These are phyloP conservation scores for Malacoctenus gilli DNA, from an alignment of 2,797 vertebrate species.

Conservation along the genomic window DNA sequence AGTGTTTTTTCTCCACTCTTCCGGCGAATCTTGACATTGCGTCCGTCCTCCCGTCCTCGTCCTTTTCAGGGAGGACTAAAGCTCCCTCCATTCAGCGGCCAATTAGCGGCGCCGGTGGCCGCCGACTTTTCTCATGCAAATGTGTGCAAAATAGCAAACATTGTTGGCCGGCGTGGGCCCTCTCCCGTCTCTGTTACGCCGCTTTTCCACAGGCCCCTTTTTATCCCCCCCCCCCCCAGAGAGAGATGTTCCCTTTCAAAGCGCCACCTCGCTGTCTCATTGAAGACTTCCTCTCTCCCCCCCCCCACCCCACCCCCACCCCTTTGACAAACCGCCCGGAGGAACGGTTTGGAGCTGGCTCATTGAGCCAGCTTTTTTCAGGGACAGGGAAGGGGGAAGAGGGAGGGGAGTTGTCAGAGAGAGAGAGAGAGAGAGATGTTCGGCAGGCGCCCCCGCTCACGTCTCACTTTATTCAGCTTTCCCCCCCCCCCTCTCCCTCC, in stretches of 20 bases:
- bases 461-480: conserved; percentile 24
- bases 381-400: conserved; percentile 17
- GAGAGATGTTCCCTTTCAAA: conserved; percentile 74
- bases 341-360: conserved; percentile 50
- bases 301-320: no score
- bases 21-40: conserved; percentile 37
- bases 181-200: conserved; percentile 53
- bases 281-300: conserved; percentile 71
- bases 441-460: conserved; percentile 35
- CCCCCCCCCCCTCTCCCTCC: no score
- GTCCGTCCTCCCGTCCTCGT: conserved; percentile 22
- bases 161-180: conserved; percentile 53
- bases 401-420: conserved; percentile 5
- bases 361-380: conserved; percentile 56
- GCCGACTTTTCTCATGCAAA: conserved; percentile 75
- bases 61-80: conserved; percentile 43
- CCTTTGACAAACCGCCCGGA: conserved; percentile 54
- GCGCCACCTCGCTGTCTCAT: conserved; percentile 68
- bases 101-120: conserved; percentile 58
- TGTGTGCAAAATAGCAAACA: conserved; percentile 74
- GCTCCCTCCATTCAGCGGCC: conserved; percentile 52
- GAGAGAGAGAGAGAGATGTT: conserved; percentile 17
- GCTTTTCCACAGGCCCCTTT: conserved; percentile 57
- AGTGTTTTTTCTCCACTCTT: no score
- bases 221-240: conserved; percentile 55